phyloP scores from a whole-genome alignment of 2,888 invertebrate species.

The Anaspis maculata region DNA sequence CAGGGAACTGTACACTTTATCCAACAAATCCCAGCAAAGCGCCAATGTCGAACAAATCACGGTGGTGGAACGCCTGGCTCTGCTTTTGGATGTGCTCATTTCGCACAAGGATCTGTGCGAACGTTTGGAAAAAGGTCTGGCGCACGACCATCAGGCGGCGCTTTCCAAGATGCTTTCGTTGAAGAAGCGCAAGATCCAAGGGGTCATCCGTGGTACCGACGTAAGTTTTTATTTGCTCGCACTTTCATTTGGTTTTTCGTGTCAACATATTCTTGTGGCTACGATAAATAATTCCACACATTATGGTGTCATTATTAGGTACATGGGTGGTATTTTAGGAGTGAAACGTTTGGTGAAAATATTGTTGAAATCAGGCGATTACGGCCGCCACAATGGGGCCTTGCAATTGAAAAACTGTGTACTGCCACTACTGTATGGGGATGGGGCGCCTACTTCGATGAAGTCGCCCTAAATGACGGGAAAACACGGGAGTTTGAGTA shows the following conservation, averaged over 20 bases:
- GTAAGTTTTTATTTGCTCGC: constrained; percentile 44
- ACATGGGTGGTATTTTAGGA: too few species aligned
- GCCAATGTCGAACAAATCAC: constrained; percentile 48
- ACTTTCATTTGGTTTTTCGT: constrained; percentile 1
- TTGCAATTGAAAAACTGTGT: too few species aligned
- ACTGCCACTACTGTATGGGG: too few species aligned
- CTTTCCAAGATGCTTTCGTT: constrained; percentile 52
- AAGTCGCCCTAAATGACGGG: too few species aligned
- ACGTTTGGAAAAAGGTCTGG: constrained; percentile 52
- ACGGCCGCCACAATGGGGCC: too few species aligned
- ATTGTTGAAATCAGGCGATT: too few species aligned
- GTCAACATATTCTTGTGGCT: too few species aligned
- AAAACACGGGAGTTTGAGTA: too few species aligned
- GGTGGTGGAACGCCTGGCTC: constrained; percentile 47
- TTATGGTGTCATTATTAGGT: too few species aligned
- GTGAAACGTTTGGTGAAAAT: too few species aligned
- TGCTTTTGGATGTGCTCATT: constrained; percentile 47
- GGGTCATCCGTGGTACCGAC: constrained; percentile 52
- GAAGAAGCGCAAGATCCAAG: constrained; percentile 55
- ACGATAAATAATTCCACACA: too few species aligned
- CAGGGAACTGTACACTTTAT: constrained; percentile 46
- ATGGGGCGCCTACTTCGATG: too few species aligned
- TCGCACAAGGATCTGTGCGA: constrained; percentile 53
- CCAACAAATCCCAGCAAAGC: constrained; percentile 45
- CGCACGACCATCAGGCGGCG: constrained; percentile 54